phyloP scores from a whole-genome alignment of 2,113 vertebrate genomes.

The Neodon shergylaensis region DNA sequence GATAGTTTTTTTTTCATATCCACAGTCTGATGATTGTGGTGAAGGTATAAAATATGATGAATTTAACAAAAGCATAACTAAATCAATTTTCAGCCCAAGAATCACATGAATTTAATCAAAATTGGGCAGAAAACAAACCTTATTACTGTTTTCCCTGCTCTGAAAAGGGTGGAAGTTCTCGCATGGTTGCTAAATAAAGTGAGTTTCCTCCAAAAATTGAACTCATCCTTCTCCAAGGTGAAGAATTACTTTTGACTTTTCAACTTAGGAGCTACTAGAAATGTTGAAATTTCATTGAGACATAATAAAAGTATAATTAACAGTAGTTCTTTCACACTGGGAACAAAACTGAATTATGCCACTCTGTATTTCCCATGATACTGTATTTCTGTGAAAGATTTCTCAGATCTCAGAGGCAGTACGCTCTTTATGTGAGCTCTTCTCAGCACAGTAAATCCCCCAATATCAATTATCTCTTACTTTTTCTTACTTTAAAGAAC shows the following conservation, averaged over 20 bases:
- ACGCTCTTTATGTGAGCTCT: not conserved
- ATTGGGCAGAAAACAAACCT: not conserved
- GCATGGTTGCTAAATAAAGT: not conserved
- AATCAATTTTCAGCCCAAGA: slow-evolving; percentile 22
- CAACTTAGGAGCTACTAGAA: not conserved
- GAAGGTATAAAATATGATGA: not conserved
- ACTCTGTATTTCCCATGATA: not conserved
- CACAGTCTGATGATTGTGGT: not conserved
- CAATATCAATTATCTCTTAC: not conserved
- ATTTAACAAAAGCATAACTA: slow-evolving; percentile 52
- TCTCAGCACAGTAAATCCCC: not conserved
- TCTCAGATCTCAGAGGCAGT: not conserved
- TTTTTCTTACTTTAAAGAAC: slow-evolving; percentile 22
- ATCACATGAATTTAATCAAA: slow-evolving; percentile 38
- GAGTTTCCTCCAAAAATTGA: not conserved
- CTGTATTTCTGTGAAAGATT: not conserved
- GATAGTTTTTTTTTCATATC: slow-evolving; percentile 1
- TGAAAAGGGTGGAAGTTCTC: not conserved
- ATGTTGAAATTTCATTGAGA: slow-evolving; percentile 43
- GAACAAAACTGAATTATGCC: not conserved
- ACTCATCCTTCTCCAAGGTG: not conserved
- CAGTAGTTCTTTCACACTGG: not conserved
- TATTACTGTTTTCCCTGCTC: not conserved
- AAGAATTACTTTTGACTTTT: not conserved
- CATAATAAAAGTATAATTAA: slow-evolving; percentile 33